Conservation (phyloP, 2,888 invertebrate genomes). For the Mythimna ferrago region DNA sequence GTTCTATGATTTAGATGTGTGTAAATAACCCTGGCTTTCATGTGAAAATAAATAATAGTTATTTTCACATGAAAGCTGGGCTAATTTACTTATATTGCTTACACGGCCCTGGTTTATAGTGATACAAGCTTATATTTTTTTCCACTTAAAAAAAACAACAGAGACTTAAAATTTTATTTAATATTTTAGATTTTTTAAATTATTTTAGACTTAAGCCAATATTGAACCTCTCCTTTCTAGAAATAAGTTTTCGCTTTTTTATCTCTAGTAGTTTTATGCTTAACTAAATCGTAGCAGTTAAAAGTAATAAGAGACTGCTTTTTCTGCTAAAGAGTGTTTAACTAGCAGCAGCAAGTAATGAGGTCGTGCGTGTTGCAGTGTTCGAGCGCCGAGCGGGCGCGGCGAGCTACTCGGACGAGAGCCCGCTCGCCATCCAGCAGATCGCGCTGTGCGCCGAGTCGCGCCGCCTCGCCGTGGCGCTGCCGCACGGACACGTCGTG, state of each 20-base stretch:
- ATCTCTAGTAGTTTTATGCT: neutral
- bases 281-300: neutral
- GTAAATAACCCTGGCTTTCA: too few relatives aligned
- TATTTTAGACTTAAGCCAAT: too few relatives aligned
- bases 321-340: neutral
- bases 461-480: constrained; percentile 95
- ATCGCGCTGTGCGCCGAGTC: constrained; percentile 98
- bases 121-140: too few relatives aligned
- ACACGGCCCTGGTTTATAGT: too few relatives aligned
- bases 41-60: too few relatives aligned
- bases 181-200: too few relatives aligned
- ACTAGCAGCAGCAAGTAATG: neutral
- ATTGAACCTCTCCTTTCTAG: too few relatives aligned
- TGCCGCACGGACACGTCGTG: constrained; percentile 98
- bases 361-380: constrained; percentile 67
- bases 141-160: too few relatives aligned
- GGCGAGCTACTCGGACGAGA: constrained; percentile 91
- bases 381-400: constrained; percentile 79
- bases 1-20: too few relatives aligned
- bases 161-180: too few relatives aligned
- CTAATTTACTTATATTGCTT: too few relatives aligned
- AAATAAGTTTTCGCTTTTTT: neutral
- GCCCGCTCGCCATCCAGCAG: constrained; percentile 97
- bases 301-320: neutral
- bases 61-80: too few relatives aligned